A percentile compares a stretch with the other conserved stretches of the same genome.
Conservation (phyloP, 2,113 vertebrate genomes). For the Apistogramma diplotaenia region DNA sequence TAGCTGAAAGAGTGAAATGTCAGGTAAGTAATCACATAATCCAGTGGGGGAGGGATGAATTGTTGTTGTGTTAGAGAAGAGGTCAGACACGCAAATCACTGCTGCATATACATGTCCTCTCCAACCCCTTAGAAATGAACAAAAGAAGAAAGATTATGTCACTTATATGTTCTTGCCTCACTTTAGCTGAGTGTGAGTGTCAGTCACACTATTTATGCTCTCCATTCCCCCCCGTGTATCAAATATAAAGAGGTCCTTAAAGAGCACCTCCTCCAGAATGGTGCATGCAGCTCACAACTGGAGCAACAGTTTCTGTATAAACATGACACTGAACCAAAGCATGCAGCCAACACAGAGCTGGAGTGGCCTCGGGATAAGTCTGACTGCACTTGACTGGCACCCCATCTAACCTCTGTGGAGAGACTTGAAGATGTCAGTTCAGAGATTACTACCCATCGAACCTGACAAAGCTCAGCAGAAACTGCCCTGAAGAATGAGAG, state of each 20-base stretch:
- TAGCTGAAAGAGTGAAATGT: neutral
- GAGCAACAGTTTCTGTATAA: neutral
- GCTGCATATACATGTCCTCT: neutral
- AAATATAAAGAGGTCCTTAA: neutral
- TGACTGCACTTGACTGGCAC: neutral
- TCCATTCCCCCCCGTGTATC: neutral
- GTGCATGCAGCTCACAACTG: neutral
- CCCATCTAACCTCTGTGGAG: neutral
- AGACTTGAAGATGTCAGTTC: neutral
- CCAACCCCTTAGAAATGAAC: neutral
- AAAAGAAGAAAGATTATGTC: neutral
- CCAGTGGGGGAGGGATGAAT: neutral
- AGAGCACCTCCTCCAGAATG: neutral
- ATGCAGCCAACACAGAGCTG: neutral
- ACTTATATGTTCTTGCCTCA: neutral
- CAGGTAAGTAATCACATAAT: neutral
- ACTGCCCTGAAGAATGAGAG: neutral
- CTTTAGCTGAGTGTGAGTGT: neutral
- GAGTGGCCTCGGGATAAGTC: neutral
- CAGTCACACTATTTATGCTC: neutral
- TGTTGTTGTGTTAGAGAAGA: neutral
- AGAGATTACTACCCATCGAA: neutral
- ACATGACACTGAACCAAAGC: neutral
- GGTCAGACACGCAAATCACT: neutral
- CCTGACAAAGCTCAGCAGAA: neutral